Evolutionary conservation across 2,797 vertebrate genomes (phyloP).

Genomic region (Vireo griseus): DNA sequence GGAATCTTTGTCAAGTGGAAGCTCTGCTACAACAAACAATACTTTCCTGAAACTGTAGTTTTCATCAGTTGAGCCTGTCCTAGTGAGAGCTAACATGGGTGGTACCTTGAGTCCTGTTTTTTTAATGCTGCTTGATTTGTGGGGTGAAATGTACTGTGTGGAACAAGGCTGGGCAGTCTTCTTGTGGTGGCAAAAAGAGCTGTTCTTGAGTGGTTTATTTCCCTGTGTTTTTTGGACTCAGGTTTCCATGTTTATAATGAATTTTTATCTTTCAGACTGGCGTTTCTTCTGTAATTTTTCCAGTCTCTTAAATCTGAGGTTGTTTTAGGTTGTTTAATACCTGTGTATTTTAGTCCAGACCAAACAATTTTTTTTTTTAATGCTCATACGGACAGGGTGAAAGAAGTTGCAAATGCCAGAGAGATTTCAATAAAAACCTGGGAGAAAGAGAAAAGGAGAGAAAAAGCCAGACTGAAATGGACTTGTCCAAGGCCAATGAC

Average conservation of each 20-base stretch:
- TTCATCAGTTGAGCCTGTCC: neutral
- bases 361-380: neutral
- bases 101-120: neutral
- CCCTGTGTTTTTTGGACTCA: neutral
- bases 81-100: neutral
- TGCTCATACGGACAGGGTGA: neutral
- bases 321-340: neutral
- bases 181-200: neutral
- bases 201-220: neutral
- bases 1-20: neutral
- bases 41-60: neutral
- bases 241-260: neutral
- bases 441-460: neutral
- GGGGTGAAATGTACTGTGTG: neutral
- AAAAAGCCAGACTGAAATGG: neutral
- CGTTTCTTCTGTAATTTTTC: neutral
- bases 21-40: neutral
- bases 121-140: neutral
- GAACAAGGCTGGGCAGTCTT: neutral
- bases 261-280: neutral
- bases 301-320: neutral
- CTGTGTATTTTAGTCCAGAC: neutral
- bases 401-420: neutral
- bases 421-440: neutral
- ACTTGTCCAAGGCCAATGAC: neutral